These are phyloP conservation scores for Tachysurus fulvidraco DNA, from an alignment of 2,113 vertebrate genomes.

Conservation along the genomic window DNA sequence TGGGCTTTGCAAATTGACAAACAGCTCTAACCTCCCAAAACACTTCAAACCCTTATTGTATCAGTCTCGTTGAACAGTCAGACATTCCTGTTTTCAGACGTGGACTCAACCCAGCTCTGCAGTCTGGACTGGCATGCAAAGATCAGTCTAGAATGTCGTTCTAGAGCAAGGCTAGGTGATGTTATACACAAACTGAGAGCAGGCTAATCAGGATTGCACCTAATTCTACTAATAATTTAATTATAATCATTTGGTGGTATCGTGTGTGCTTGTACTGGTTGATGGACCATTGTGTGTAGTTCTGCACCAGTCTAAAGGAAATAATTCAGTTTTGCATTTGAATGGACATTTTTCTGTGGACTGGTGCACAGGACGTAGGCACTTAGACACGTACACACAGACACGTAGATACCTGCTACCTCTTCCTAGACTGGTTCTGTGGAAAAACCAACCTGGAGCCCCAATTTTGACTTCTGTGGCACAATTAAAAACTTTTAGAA, in stretches of 20 bases:
- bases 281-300: neutral
- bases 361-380: neutral
- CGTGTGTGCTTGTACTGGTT: neutral
- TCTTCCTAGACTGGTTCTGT: no score
- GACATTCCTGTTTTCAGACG: neutral
- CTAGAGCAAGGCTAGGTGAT: neutral
- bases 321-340: constrained; percentile 11
- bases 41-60: neutral
- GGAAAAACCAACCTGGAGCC: neutral
- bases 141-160: neutral
- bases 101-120: neutral
- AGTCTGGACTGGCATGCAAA: neutral
- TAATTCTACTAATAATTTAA: no score
- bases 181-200: neutral
- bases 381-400: no score
- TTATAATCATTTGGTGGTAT: neutral
- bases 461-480: neutral
- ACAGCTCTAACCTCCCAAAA: neutral
- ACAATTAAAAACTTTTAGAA: constrained; percentile 6
- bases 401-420: no score
- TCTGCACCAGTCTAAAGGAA: neutral
- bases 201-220: neutral
- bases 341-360: neutral
- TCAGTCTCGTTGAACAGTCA: neutral
- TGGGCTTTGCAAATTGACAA: neutral